Base-by-base conservation (phyloP, 2,888 invertebrate species). In the Harmothoe impar region DNA sequence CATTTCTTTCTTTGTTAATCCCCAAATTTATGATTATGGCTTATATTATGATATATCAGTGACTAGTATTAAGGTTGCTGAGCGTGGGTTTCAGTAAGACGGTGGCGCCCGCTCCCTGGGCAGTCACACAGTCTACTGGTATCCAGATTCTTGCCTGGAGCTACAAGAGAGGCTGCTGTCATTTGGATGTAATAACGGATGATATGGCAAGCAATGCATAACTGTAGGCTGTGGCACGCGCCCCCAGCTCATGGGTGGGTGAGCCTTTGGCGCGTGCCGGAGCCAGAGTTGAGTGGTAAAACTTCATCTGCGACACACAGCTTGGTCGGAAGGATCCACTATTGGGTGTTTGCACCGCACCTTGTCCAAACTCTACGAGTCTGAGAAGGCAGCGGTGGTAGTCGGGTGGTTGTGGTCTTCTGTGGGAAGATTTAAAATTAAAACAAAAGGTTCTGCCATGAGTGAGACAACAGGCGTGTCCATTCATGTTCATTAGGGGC, bases 61-160 rank as follows among this genome's bases (percentile, higher is more conserved):
- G 81, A 20, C 72, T 72, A 72, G 72, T 62, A 25, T 72, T n/a
- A 29, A 29, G 72, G 72, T 29, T 72, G 31, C 25, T 72, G 29
- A 29, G 72, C 72, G 31, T 29, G 15, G 72, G 1, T 29, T 43
- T 29, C 72, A 72, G 72, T 72, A 29, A 3, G 29, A 25, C 29
- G 25, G 31, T 29, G 72, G 29, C 72, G 17, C 72, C 72, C 72
- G 29, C 25, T 43, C n/a, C n/a, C 17, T 23, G 20, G 68, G 54
- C 54, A 17, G 54, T 17, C n/a, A n/a, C n/a, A n/a, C n/a, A n/a
- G n/a, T 54, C 54, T 86, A 86, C 86, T 54, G 31, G 25, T 86
- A 86, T 86, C 86, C 86, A 86, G 86, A 86, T 86, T 86, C 86
- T 86, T 86, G 52, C 86, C 86, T 56, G 86, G 86, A 86, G 86